phyloP scores from a whole-genome alignment of 2,113 vertebrate species.

The Tetrao urogallus region DNA sequence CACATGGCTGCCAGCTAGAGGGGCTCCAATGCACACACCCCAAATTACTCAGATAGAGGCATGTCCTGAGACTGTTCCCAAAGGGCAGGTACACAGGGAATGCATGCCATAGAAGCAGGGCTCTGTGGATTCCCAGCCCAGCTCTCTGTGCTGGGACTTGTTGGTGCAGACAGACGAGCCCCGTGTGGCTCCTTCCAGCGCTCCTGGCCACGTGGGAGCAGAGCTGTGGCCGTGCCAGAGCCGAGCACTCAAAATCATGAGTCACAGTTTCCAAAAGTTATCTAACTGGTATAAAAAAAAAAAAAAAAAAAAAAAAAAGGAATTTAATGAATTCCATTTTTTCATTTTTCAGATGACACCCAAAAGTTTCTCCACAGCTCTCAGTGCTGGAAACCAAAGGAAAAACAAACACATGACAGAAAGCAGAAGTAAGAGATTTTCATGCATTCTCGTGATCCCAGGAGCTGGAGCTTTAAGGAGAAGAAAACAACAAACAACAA shows the following conservation, averaged over 20 bases:
- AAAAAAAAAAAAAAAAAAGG: too few species aligned
- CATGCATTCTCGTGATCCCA: constrained; percentile 38
- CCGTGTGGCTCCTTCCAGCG: neutral
- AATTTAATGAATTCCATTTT: neutral
- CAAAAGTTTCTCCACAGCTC: constrained; percentile 36
- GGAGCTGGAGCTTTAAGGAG: constrained; percentile 45
- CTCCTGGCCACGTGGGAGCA: constrained; percentile 32
- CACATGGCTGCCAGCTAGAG: rapidly evolving
- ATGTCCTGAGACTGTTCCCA: neutral
- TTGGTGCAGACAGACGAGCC: neutral
- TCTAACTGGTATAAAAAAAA: neutral
- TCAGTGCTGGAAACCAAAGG: neutral
- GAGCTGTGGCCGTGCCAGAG: neutral
- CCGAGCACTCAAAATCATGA: constrained; percentile 30
- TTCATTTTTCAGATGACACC: constrained; percentile 26
- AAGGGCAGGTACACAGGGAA: neutral
- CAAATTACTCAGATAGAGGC: neutral
- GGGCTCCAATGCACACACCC: rapidly evolving
- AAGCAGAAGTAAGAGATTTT: constrained; percentile 7
- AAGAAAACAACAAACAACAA: constrained; percentile 14
- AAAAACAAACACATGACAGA: constrained; percentile 36
- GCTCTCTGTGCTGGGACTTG: constrained; percentile 39
- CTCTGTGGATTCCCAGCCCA: constrained; percentile 7
- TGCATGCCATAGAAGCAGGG: neutral
- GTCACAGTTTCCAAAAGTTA: constrained; percentile 58